Base-by-base conservation (phyloP, 2,888 invertebrate genomes). In the Dryadula phaetusa region DNA sequence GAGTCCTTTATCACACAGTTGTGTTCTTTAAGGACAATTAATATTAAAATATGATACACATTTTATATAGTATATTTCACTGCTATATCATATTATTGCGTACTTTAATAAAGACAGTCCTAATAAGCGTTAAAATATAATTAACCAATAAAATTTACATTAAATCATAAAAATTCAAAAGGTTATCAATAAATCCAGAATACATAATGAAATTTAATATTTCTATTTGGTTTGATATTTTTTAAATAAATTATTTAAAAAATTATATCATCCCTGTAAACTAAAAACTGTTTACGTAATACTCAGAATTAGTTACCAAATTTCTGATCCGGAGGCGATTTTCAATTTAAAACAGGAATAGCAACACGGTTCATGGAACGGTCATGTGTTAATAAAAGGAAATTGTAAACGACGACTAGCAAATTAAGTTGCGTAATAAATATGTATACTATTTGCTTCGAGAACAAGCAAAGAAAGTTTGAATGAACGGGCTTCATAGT, bases 281-380 rank as follows among this genome's bases (percentile, higher is more conserved):
- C n/a, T n/a, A n/a, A n/a, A 63, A 7, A 60, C 37, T 28, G 28
- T 16, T 62, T 62, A 67, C 66, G 70, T 67, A 67, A 64, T 56
- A 37, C 22, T 40, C 54, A 40, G 34, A 66, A 58, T 58, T 58
- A 42, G 37, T 63, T 62, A 63, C 60, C 58, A 40, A 67, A 58
- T 62, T 62, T 67, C 46, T 58, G 56, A 67, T 56, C 61, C 22
- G 34, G 64, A 28, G 20, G 28, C 42, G 6, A 65, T 67, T 65
- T 64, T 62, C 64, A 67, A 67, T 71, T 67, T 69, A 75, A 78
- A 80, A 72, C 71, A 77, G 74, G 69, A 80, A 78, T 65, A 64
- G 64, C 64, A 73, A 72, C 34, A 66, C 54, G 77, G 86, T 83
- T 85, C 83, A 83, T 82, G 74, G 78, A 84, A 83, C 84, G 82